Conservation (phyloP, 2,113 vertebrate genomes). For the Anarhynchus alexandrinus region DNA sequence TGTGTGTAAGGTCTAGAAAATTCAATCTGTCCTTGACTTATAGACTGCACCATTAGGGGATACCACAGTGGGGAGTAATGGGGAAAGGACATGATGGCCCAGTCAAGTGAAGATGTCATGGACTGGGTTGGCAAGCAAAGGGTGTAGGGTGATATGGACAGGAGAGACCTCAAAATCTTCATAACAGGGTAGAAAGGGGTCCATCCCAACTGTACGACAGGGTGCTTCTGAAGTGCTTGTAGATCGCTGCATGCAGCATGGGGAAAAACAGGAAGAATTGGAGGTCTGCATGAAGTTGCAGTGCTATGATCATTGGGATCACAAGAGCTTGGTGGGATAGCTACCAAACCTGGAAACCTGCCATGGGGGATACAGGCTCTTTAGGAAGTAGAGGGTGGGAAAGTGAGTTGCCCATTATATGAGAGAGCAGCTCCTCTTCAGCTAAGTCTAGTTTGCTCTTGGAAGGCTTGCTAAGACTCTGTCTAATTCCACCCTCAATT, state of each 20-base stretch:
- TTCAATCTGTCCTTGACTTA: not conserved
- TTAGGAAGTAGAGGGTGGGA: not conserved
- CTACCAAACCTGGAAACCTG: not conserved
- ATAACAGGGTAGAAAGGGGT: not conserved
- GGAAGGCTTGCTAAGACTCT: not conserved
- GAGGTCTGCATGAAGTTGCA: not conserved
- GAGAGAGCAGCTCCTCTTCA: not conserved
- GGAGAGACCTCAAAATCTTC: not conserved
- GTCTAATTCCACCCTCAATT: not conserved
- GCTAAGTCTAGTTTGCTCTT: not conserved
- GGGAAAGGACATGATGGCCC: not conserved
- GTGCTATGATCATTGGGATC: not conserved
- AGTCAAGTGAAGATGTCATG: not conserved
- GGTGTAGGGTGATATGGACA: not conserved
- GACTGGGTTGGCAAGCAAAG: not conserved
- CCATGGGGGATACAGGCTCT: not conserved
- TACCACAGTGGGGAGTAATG: not conserved
- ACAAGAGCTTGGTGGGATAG: not conserved
- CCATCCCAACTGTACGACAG: not conserved
- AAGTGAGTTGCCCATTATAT: not conserved
- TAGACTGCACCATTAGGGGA: not conserved
- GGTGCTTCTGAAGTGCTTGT: not conserved
- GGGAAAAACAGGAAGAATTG: not conserved
- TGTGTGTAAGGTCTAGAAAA: not conserved
- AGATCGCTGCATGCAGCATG: not conserved